Percentiles rank a stretch among this genome's conserved stretches.
Conservation (phyloP, 2,797 vertebrate genomes). For the Bryconaethiops microstoma region DNA sequence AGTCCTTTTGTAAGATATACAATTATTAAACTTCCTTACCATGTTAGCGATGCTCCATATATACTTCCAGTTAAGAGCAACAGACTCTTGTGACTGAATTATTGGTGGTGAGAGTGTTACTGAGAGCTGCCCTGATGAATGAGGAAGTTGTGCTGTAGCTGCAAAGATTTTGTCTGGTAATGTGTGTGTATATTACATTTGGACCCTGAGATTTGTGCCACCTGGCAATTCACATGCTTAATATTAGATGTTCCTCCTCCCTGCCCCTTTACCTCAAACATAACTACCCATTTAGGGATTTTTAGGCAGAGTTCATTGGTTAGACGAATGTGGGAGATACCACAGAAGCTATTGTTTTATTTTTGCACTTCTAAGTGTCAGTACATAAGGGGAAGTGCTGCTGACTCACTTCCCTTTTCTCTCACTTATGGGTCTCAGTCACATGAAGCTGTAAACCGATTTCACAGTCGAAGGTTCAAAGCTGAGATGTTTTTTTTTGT, state of each 20-base stretch:
- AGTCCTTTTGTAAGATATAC: background rate
- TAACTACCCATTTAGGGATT: background rate
- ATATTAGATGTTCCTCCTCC: background rate
- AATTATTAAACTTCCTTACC: conserved; percentile 42
- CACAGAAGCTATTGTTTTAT: conserved; percentile 3
- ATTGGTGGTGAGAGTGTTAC: background rate
- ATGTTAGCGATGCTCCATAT: conserved; percentile 43
- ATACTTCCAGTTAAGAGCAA: background rate
- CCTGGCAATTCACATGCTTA: conserved; percentile 13
- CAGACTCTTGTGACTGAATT: background rate
- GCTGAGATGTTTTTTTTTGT: background rate
- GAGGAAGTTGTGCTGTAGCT: conserved; percentile 44
- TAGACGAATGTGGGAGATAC: background rate
- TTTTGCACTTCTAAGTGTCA: conserved; percentile 2
- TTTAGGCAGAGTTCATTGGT: background rate
- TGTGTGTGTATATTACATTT: background rate
- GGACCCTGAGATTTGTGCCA: background rate
- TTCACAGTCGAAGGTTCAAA: background rate
- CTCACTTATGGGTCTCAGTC: background rate
- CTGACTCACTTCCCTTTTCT: conserved; percentile 67
- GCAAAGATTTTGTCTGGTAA: background rate
- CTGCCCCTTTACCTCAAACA: background rate
- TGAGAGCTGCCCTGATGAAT: conserved; percentile 27
- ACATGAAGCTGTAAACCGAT: conserved; percentile 2
- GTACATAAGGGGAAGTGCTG: conserved; percentile 61